Evolutionary conservation across 2,113 vertebrate genomes (phyloP).

Genomic region (Cyrtonyx montezumae): DNA sequence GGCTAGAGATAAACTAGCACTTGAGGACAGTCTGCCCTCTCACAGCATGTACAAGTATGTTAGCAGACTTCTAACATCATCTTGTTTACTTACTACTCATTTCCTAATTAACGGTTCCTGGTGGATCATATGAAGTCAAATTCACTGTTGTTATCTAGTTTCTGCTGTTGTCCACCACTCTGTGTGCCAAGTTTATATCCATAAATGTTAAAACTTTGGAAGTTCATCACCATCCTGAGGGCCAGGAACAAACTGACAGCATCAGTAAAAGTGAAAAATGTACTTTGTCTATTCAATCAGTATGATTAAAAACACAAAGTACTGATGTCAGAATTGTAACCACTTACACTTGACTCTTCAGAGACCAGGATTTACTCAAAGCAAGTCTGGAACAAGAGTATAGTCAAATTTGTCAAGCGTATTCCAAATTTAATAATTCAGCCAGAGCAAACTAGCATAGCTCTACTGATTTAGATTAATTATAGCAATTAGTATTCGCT

Average conservation of each 20-base stretch:
- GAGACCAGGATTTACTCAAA: neutral
- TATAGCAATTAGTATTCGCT: neutral
- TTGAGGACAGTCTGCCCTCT: neutral
- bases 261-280: neutral
- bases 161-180: neutral
- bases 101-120: neutral
- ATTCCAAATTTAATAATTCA: neutral
- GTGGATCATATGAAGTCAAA: neutral
- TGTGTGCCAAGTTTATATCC: neutral
- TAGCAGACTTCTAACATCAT: neutral
- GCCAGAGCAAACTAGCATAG: neutral
- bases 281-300: neutral
- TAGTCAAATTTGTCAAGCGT: neutral
- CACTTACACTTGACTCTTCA: neutral
- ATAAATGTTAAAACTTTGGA: neutral
- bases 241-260: neutral
- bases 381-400: neutral
- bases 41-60: neutral
- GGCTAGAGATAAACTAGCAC: neutral
- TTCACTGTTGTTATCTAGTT: neutral
- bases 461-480: neutral
- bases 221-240: neutral
- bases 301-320: neutral
- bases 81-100: neutral
- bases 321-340: neutral